These are phyloP conservation scores for Leptopilina myrica DNA, from an alignment of 2,888 invertebrate genomes.

Conservation along the genomic window DNA sequence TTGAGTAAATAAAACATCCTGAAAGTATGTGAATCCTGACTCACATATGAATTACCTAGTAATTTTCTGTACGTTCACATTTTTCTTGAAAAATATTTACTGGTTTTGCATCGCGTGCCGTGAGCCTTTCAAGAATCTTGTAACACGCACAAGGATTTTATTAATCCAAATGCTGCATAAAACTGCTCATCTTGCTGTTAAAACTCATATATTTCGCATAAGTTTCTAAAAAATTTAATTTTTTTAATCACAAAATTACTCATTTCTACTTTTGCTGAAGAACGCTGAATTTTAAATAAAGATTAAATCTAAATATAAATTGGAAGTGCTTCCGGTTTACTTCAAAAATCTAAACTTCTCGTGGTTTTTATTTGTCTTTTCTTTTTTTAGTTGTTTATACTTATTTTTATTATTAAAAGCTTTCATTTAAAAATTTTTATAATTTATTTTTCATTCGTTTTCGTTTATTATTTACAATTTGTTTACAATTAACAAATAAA, in stretches of 20 bases:
- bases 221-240: constrained; percentile 1
- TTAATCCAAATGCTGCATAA: neutral
- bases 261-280: neutral
- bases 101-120: constrained; percentile 34
- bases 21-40: constrained; percentile 23
- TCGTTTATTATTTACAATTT: too few species aligned
- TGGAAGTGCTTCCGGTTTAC: too few species aligned
- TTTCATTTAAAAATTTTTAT: too few species aligned
- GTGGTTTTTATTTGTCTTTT: too few species aligned
- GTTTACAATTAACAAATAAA: too few species aligned
- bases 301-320: too few species aligned
- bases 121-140: constrained; percentile 4
- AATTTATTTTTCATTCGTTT: too few species aligned
- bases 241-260: neutral
- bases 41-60: constrained; percentile 25
- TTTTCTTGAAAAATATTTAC: constrained; percentile 21
- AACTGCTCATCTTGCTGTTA: neutral
- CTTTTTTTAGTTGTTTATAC: too few species aligned
- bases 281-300: too few species aligned
- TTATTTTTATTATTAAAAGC: too few species aligned
- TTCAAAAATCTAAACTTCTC: too few species aligned
- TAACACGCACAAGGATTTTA: constrained; percentile 23
- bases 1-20: constrained; percentile 5
- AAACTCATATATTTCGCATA: neutral
- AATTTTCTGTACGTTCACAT: constrained; percentile 32